A percentile compares a stretch with the other conserved stretches of the same genome.
Evolutionary conservation across 2,797 vertebrate species (phyloP).

Genomic region (Spinibarbus caldwelli): DNA sequence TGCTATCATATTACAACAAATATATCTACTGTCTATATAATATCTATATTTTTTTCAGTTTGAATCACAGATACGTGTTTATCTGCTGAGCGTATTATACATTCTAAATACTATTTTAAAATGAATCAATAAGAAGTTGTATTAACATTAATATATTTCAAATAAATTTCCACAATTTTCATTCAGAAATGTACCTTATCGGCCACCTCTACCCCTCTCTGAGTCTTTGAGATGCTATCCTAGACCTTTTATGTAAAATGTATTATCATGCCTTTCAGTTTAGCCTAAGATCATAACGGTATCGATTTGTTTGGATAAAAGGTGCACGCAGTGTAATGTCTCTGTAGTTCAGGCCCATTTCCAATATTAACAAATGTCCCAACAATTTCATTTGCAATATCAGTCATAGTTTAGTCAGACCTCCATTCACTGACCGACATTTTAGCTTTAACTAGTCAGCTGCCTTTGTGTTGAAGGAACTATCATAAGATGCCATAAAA

Average conservation of each 20-base stretch:
- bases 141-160: background rate
- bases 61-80: background rate
- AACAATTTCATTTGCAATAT: background rate
- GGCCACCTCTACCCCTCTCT: background rate
- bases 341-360: background rate
- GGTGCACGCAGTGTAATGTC: background rate
- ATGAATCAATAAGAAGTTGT: background rate
- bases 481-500: conserved; percentile 29
- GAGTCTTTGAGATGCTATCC: background rate
- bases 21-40: background rate
- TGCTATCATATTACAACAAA: background rate
- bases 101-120: too few relatives aligned
- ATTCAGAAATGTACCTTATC: background rate
- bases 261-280: background rate
- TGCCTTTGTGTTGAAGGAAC: conserved; percentile 6
- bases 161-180: background rate
- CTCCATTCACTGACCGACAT: background rate
- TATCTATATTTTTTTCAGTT: background rate
- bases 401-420: conserved; percentile 28
- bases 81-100: background rate
- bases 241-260: background rate
- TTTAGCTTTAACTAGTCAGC: conserved; percentile 20
- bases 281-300: background rate
- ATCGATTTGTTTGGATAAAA: background rate
- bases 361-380: background rate